Evolutionary conservation across 2,113 vertebrate species (phyloP).

Genomic region (Chroicocephalus ridibundus): DNA sequence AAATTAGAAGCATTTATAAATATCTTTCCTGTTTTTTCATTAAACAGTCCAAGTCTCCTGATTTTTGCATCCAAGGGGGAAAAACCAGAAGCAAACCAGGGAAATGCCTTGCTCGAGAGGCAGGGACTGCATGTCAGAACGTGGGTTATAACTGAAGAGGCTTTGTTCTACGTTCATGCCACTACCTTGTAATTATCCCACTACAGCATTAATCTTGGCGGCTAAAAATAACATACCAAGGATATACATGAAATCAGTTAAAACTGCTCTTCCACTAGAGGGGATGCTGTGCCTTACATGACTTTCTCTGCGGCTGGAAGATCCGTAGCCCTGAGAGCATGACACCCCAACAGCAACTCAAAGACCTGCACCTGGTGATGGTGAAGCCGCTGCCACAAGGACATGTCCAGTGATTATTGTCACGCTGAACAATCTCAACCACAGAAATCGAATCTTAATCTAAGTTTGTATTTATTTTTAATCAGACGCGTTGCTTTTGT

Average conservation of each 20-base stretch:
- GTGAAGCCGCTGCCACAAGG: background rate
- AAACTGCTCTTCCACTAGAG: background rate
- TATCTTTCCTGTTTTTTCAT: background rate
- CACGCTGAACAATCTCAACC: background rate
- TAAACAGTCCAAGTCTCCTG: background rate
- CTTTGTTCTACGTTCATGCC: background rate
- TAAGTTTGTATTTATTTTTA: slow-evolving; percentile 22
- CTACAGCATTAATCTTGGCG: background rate
- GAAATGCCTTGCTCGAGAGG: background rate
- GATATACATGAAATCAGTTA: background rate
- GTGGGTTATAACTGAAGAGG: background rate
- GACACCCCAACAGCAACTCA: background rate
- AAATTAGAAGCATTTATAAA: background rate
- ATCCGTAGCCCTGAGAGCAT: background rate
- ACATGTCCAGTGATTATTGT: background rate
- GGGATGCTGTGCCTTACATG: background rate
- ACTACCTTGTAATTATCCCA: background rate
- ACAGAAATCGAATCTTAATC: background rate
- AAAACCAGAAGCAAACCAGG: background rate
- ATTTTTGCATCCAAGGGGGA: background rate
- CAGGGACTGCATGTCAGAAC: background rate
- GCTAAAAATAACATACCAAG: background rate
- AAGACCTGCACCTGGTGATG: background rate
- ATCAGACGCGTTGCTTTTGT: background rate
- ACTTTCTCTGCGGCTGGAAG: background rate